Evolutionary conservation across 1,140 invertebrate genomes (phyloP), one percentile per base, ranked within the genome.

Genomic region (Pseudoatta argentina): DNA sequence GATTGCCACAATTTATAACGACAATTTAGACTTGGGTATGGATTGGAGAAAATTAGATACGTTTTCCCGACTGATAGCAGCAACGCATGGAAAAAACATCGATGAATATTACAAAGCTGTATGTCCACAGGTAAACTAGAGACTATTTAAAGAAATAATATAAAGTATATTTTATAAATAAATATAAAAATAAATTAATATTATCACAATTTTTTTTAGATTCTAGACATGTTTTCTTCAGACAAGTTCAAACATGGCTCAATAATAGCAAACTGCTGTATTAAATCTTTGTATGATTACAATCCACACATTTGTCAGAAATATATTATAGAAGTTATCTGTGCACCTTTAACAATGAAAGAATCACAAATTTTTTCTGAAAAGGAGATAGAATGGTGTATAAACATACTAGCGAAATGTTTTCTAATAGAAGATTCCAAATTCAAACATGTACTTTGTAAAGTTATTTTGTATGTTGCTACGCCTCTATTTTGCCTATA

Each of bases 11-110:
- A 96, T 97, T 89, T 96, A 97, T 76, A 96, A 97, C 86, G 95
- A 96, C 82, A 93, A 95, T 78, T 94, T 95, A 44, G 95, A 96
- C 87, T 63, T 93, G 34, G 95, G 96, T 24, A 94, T 94, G 85
- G 95, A 96, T 87, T 97, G 97, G 97, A 96, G 96, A 89, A 96
- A 96, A 94, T 94, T 97, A 90, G 96, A 97, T 90, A 93, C 96
- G 90, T 95, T 97, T 83, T 96, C 96, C 51, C 96, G 96, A 94
- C 95, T 98, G 75, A 95, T 98, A 82, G 93, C 96, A 59, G 94
- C 94, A 63, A 96, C 96, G 79, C 96, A 96, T 89, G 95, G 95
- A 57, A 91, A 87, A 76, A 89, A 94, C 67, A 71, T 94, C 57
- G 96, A 97, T 48, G 91, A 94, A 89, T 96, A 96, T 89, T 96